These are phyloP conservation scores for Zelostemma sp. DNA, from an alignment of 1,140 invertebrate genomes.

Conservation along the genomic window DNA sequence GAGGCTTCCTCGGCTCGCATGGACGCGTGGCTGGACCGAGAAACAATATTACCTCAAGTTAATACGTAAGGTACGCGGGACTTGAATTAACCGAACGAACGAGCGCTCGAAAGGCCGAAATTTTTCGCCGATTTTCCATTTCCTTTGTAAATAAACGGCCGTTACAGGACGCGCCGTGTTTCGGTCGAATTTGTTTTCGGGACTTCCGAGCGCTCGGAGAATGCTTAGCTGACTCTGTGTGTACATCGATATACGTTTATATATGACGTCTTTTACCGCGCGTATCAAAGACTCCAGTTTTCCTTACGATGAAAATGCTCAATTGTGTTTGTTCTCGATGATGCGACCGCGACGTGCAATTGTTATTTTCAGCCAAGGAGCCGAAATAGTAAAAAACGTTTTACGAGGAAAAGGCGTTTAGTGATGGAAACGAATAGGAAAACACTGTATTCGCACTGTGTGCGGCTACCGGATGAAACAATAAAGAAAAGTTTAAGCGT, in stretches of 20 bases:
- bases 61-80: conserved; percentile 53
- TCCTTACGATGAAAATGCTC: conserved; percentile 34
- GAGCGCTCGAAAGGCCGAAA: conserved; percentile 55
- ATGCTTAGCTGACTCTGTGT: conserved; percentile 67
- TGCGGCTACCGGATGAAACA: conserved; percentile 40
- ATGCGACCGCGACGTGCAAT: conserved; percentile 42
- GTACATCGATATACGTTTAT: conserved; percentile 63
- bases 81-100: conserved; percentile 61
- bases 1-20: conserved; percentile 51
- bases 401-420: conserved; percentile 37
- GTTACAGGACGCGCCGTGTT: no score
- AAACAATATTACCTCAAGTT: conserved; percentile 67
- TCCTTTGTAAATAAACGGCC: no score
- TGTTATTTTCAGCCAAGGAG: conserved; percentile 65
- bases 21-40: conserved; percentile 71
- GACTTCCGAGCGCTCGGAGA: conserved; percentile 59
- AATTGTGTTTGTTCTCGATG: conserved; percentile 37
- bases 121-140: no score
- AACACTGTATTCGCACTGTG: conserved; percentile 45
- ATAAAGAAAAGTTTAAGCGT: conserved; percentile 41
- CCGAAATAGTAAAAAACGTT: conserved; percentile 30
- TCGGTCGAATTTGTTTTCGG: no score
- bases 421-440: conserved; percentile 36
- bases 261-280: conserved; percentile 44
- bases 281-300: conserved; percentile 38